phyloP scores from a whole-genome alignment of 1,140 invertebrate genomes.

The Micrasema minimum region DNA sequence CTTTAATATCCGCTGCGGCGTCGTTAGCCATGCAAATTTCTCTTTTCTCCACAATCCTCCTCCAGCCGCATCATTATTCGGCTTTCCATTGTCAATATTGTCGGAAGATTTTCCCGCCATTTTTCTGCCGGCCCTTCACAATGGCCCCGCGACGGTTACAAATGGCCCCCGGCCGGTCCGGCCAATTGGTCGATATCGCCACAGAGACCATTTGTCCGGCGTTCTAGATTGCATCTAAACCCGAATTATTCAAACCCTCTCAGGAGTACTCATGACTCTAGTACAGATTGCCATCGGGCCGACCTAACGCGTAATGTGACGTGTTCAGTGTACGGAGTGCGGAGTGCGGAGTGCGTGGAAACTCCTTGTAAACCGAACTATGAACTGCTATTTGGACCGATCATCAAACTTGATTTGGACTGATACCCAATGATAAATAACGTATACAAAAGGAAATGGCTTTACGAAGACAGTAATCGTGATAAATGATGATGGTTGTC shows the following conservation, averaged over 20 bases:
- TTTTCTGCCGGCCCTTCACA: conserved; percentile 48
- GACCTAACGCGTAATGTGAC: conserved; percentile 9
- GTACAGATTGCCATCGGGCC: conserved; percentile 22
- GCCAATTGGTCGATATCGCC: conserved; percentile 46
- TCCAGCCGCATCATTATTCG: conserved; percentile 22
- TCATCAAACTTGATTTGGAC: conserved; percentile 24
- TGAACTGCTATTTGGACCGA: not conserved
- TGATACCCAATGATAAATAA: conserved; percentile 18
- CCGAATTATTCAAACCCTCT: conserved; percentile 26
- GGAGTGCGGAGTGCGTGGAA: too few species aligned
- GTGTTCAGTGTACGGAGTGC: conserved; percentile 1
- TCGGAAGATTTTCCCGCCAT: conserved; percentile 33
- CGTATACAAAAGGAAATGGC: too few species aligned
- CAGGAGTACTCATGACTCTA: conserved; percentile 10
- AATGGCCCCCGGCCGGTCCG: conserved; percentile 44
- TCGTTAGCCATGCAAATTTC: conserved; percentile 12
- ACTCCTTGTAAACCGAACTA: not conserved
- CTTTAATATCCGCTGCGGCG: conserved; percentile 19
- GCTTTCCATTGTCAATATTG: conserved; percentile 25
- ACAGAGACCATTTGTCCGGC: conserved; percentile 31
- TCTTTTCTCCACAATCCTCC: not conserved
- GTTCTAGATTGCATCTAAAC: conserved; percentile 27
- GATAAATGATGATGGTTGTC: too few species aligned
- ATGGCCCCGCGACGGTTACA: conserved; percentile 46
- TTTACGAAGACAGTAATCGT: too few species aligned